phyloP scores from a whole-genome alignment of 1,140 invertebrate species.

The Hycleus cichorii region DNA sequence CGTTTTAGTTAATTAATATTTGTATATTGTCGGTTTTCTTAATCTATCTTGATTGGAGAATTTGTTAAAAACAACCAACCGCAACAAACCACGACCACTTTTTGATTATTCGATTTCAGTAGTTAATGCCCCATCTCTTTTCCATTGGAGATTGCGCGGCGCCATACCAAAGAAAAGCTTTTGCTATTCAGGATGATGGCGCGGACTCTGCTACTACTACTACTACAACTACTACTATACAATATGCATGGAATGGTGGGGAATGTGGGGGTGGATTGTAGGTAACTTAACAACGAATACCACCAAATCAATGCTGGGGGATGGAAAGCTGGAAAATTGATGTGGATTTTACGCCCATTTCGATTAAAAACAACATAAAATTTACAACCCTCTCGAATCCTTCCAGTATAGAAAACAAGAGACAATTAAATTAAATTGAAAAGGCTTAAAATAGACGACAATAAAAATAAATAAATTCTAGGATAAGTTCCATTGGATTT shows the following conservation, averaged over 20 bases:
- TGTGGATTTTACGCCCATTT: slow-evolving; percentile 15
- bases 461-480: too few relatives aligned
- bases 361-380: neutral
- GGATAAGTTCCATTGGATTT: too few relatives aligned
- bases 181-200: slow-evolving; percentile 14
- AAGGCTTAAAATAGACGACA: too few relatives aligned
- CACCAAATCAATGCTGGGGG: slow-evolving; percentile 21
- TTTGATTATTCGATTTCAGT: slow-evolving; percentile 34
- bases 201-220: neutral
- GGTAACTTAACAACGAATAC: slow-evolving; percentile 22
- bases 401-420: too few relatives aligned
- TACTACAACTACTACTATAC: neutral
- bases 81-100: slow-evolving; percentile 27
- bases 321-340: neutral
- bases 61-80: slow-evolving; percentile 6
- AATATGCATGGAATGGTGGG: slow-evolving; percentile 28
- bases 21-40: neutral
- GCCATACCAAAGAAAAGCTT: slow-evolving; percentile 28
- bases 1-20: neutral
- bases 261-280: slow-evolving; percentile 61
- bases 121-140: slow-evolving; percentile 6
- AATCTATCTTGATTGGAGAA: neutral
- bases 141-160: slow-evolving; percentile 27
- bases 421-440: too few relatives aligned
- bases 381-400: too few relatives aligned